These are phyloP conservation scores for Crambe crambe DNA, from an alignment of 37 sponge, comb jelly and placozoan genomes.

Conservation along the genomic window DNA sequence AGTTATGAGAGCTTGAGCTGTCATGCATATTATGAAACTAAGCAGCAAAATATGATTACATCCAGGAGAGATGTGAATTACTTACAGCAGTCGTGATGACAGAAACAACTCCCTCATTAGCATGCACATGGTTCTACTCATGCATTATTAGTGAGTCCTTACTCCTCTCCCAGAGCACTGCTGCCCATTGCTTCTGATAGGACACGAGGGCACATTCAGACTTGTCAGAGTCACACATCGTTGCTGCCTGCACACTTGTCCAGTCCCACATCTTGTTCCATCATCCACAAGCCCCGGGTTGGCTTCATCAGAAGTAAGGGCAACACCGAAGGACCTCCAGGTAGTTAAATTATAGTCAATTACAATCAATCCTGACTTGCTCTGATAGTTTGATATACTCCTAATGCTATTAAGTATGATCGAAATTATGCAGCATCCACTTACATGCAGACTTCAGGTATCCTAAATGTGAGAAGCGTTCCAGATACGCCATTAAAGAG, in stretches of 20 bases:
- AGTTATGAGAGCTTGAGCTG: neutral
- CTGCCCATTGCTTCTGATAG: constrained; percentile 32
- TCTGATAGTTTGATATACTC: too few species aligned
- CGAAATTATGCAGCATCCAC: too few species aligned
- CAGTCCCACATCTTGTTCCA: constrained; percentile 35
- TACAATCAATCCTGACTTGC: too few species aligned
- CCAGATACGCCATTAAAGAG: neutral
- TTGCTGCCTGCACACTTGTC: neutral
- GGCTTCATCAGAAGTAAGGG: neutral
- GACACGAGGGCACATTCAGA: constrained; percentile 16
- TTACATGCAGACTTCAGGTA: constrained; percentile 10
- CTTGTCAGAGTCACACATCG: constrained; percentile 1
- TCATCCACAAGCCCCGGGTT: constrained; percentile 33
- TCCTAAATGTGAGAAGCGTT: neutral
- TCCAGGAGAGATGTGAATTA: too few species aligned
- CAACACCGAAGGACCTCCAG: neutral
- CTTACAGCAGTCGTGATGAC: too few species aligned
- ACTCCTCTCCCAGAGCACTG: constrained; percentile 62
- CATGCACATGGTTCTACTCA: too few species aligned
- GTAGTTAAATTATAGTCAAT: too few species aligned
- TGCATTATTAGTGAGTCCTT: neutral
- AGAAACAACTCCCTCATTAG: too few species aligned
- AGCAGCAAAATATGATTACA: too few species aligned
- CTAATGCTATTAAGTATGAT: too few species aligned
- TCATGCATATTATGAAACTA: neutral